A percentile compares a stretch with the other conserved stretches of the same genome.
These are phyloP conservation scores for Catajapyx aquilonaris DNA, from an alignment of 1,140 invertebrate species.

Conservation along the genomic window DNA sequence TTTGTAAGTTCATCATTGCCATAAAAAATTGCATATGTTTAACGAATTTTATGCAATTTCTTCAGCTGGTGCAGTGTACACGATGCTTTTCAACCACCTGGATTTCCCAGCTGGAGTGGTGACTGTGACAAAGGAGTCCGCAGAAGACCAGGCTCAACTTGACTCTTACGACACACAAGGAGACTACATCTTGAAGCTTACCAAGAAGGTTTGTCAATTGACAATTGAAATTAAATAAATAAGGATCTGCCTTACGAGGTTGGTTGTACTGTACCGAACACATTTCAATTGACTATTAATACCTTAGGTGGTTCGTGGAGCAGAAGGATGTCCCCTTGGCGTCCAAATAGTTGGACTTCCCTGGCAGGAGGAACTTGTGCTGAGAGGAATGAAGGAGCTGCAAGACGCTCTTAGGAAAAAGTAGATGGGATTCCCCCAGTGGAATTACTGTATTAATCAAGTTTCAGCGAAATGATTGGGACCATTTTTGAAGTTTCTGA, in stretches of 20 bases:
- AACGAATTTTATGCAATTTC: too few relatives aligned
- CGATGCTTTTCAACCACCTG: too few relatives aligned
- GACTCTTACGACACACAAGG: not conserved
- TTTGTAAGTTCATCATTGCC: too few relatives aligned
- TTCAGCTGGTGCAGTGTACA: too few relatives aligned
- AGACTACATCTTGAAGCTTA: not conserved
- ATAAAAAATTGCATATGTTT: too few relatives aligned
- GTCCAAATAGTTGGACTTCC: slow-evolving; percentile 21
- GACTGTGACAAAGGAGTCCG: too few relatives aligned
- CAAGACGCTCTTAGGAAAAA: slow-evolving; percentile 9
- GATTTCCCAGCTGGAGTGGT: too few relatives aligned
- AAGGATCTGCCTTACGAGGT: too few relatives aligned
- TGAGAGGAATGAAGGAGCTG: slow-evolving; percentile 16
- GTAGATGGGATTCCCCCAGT: not conserved
- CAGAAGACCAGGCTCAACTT: not conserved
- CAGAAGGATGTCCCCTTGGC: slow-evolving; percentile 19
- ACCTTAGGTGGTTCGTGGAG: slow-evolving; percentile 11
- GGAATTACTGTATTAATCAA: not conserved
- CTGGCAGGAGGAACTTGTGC: slow-evolving; percentile 20
- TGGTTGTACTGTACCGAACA: not conserved
- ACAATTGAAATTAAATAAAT: too few relatives aligned
- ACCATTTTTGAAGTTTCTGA: too few relatives aligned
- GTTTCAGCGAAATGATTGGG: not conserved
- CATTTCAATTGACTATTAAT: slow-evolving; percentile 2
- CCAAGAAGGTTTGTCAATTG: too few relatives aligned